Conservation (phyloP, 2,797 vertebrate genomes). For the Oreochromis mossambicus region DNA sequence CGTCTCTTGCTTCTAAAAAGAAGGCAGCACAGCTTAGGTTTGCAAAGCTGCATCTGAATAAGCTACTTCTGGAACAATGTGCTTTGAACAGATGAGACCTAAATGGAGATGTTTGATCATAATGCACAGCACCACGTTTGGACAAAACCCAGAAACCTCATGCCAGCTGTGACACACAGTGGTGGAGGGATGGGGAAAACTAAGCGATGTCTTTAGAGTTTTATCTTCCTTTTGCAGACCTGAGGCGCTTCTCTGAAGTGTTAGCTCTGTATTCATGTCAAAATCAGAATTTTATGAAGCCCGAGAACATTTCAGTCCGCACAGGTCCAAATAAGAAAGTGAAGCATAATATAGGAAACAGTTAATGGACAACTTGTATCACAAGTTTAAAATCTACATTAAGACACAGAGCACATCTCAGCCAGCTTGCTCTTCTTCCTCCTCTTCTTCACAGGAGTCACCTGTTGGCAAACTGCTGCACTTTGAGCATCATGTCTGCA, state of each 20-base stretch:
- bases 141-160: background rate
- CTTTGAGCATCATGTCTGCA: background rate
- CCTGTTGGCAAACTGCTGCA: background rate
- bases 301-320: background rate
- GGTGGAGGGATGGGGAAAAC: background rate
- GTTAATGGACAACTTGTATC: background rate
- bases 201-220: background rate
- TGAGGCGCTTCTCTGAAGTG: background rate
- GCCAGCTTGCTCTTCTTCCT: conserved; percentile 41
- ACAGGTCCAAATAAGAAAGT: background rate
- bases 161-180: background rate
- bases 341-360: background rate
- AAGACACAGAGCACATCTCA: conserved; percentile 50
- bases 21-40: background rate
- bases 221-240: background rate
- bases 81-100: background rate
- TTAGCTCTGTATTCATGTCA: background rate
- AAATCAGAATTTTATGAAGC: background rate
- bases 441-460: conserved; percentile 15
- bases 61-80: background rate
- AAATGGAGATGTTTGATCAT: background rate
- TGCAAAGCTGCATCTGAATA: background rate
- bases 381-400: background rate
- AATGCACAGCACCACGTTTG: background rate
- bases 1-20: background rate